These are phyloP conservation scores for Girardinichthys multiradiatus DNA, from an alignment of 2,113 vertebrate species.

Conservation along the genomic window DNA sequence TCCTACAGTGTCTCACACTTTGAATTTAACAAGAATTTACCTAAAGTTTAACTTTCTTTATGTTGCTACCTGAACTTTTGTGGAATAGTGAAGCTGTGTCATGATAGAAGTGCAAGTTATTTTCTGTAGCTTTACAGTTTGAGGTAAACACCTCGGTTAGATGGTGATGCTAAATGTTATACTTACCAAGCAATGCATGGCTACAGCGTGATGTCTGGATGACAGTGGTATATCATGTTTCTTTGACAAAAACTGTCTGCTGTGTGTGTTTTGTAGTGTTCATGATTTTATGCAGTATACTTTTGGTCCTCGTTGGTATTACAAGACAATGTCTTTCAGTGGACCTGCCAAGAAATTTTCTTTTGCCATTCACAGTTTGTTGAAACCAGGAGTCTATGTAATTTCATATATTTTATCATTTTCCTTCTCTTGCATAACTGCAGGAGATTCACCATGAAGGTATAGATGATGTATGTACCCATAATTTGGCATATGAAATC, in stretches of 20 bases:
- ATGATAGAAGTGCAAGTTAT: conserved; percentile 22
- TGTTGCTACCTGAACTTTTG: conserved; percentile 43
- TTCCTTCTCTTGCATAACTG: too few relatives aligned
- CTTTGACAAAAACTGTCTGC: conserved; percentile 2
- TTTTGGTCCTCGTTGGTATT: not conserved
- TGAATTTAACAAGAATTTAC: conserved; percentile 60
- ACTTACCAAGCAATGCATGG: conserved; percentile 4
- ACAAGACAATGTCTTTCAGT: not conserved
- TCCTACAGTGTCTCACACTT: conserved; percentile 47
- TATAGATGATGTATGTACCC: too few relatives aligned
- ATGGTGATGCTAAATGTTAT: conserved; percentile 3
- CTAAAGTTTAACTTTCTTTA: conserved; percentile 58
- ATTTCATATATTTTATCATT: too few relatives aligned
- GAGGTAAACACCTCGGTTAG: conserved; percentile 33
- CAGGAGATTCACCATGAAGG: too few relatives aligned
- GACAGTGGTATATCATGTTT: conserved; percentile 13
- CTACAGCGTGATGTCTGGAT: conserved; percentile 12
- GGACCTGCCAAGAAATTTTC: too few relatives aligned
- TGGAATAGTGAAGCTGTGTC: conserved; percentile 30
- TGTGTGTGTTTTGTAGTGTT: conserved; percentile 9
- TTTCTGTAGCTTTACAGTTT: conserved; percentile 15
- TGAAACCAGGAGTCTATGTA: too few relatives aligned
- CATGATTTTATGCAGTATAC: not conserved
- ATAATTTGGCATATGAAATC: too few relatives aligned
- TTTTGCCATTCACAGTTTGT: too few relatives aligned